Conservation (phyloP, 1,140 invertebrate species). For the Drosophila repleta region DNA sequence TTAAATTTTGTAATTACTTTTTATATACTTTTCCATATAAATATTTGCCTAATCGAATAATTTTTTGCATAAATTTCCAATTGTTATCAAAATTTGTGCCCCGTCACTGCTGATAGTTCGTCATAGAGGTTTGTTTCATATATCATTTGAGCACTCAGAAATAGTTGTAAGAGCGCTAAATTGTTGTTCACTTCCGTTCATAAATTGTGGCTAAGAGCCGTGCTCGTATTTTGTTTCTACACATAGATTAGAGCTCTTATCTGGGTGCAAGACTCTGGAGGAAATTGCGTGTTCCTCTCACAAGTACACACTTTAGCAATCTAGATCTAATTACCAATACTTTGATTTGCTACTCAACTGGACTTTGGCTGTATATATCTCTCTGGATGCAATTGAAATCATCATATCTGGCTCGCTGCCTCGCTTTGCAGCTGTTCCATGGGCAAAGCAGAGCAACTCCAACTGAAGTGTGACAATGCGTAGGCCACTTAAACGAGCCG, state of each 20-base stretch:
- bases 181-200: not conserved
- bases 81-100: no score
- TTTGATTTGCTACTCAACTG: not conserved
- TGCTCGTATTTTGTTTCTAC: not conserved
- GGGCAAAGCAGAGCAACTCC: not conserved
- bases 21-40: no score
- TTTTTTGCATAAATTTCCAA: no score
- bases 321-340: conserved; percentile 39
- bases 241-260: not conserved
- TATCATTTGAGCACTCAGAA: no score
- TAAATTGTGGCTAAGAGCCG: not conserved
- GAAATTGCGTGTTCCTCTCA: conserved; percentile 27
- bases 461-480: conserved; percentile 73
- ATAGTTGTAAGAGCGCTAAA: not conserved
- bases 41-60: no score
- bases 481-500: conserved; percentile 50
- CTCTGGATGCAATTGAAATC: no score
- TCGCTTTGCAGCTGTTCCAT: conserved; percentile 45
- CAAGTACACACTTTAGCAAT: conserved; percentile 35
- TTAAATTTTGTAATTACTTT: no score
- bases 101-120: no score
- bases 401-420: not conserved
- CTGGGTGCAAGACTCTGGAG: not conserved
- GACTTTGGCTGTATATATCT: not conserved
- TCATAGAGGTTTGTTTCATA: no score